A percentile compares a stretch with the other conserved stretches of the same genome.
Evolutionary conservation across 2,888 invertebrate species (phyloP).

Genomic region (Pachydiplax longipennis): DNA sequence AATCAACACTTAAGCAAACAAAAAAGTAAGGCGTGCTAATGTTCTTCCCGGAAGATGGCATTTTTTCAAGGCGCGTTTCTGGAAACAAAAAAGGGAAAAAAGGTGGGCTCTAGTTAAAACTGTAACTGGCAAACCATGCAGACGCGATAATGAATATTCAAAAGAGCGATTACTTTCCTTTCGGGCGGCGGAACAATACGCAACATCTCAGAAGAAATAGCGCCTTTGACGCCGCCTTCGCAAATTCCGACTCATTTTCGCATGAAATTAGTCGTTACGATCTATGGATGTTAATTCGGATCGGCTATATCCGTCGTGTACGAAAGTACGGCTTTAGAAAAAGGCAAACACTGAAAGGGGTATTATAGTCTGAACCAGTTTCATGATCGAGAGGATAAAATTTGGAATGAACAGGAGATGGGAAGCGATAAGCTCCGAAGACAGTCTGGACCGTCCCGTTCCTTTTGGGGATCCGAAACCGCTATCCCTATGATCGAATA

Average conservation of each 20-base stretch:
- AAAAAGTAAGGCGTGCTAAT: not conserved
- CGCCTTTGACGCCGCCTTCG: too few relatives aligned
- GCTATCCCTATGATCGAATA: slow-evolving; percentile 30
- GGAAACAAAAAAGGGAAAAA: not conserved
- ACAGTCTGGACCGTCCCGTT: not conserved
- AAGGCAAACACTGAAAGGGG: too few relatives aligned
- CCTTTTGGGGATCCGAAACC: slow-evolving; percentile 5
- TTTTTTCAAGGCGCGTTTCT: not conserved
- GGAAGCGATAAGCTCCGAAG: not conserved
- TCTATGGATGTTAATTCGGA: too few relatives aligned
- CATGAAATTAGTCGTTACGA: too few relatives aligned
- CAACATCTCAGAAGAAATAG: not conserved
- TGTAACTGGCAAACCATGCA: not conserved
- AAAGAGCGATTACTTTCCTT: not conserved
- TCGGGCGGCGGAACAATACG: not conserved
- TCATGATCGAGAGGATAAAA: not conserved
- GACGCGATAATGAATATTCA: not conserved
- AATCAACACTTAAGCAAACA: not conserved
- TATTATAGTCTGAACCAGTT: not conserved
- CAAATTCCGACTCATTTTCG: too few relatives aligned
- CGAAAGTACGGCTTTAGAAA: too few relatives aligned
- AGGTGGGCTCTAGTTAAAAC: not conserved
- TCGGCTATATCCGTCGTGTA: too few relatives aligned
- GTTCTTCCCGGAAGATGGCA: not conserved
- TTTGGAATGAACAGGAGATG: not conserved